Evolutionary conservation across 2,888 invertebrate genomes (phyloP).

Genomic region (Rotaria socialis): DNA sequence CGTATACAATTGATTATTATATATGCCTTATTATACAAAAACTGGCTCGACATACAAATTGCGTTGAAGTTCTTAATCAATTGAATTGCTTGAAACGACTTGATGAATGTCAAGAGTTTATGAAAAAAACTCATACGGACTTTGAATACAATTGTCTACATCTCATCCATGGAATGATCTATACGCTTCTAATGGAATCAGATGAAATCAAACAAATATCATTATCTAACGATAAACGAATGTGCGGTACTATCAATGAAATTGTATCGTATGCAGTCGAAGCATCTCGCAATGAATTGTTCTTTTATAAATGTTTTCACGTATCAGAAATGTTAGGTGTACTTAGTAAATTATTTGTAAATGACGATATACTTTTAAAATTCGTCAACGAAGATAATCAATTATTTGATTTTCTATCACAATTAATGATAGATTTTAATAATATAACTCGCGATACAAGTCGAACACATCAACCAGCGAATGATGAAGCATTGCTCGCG

Average conservation of each 20-base stretch:
- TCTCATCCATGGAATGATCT: neutral
- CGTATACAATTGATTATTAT: neutral
- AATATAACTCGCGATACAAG: neutral
- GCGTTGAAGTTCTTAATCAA: neutral
- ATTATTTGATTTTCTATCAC: neutral
- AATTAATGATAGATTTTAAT: neutral
- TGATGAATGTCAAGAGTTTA: neutral
- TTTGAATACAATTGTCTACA: neutral
- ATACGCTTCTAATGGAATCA: neutral
- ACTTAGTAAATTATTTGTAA: neutral
- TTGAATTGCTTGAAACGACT: neutral
- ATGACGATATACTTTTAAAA: neutral
- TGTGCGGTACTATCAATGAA: neutral
- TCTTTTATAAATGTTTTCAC: neutral
- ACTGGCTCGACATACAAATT: neutral
- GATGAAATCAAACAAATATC: neutral
- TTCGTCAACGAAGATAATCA: neutral
- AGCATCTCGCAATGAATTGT: neutral
- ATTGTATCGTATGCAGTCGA: neutral
- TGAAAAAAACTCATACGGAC: neutral
- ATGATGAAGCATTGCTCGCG: neutral
- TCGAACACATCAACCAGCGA: neutral
- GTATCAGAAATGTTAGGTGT: neutral
- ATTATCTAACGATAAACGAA: neutral
- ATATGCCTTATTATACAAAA: neutral